A percentile compares a stretch with the other conserved stretches of the same genome.
Evolutionary conservation across 2,888 invertebrate genomes (phyloP).

Genomic region (Tetrapedia diversipes): DNA sequence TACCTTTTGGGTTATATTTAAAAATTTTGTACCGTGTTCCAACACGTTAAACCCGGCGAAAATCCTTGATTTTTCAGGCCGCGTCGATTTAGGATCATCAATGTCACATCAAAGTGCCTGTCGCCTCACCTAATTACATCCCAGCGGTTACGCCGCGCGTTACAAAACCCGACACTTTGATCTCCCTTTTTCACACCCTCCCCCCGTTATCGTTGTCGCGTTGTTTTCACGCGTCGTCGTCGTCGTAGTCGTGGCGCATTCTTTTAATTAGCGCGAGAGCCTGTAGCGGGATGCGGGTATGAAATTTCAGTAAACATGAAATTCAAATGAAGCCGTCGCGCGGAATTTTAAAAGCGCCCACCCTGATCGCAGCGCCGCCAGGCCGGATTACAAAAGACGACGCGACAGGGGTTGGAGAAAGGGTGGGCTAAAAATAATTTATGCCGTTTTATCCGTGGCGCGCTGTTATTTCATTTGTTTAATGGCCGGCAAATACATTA

Average conservation of each 20-base stretch:
- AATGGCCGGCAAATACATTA: conserved; percentile 39
- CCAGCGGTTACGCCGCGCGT: neutral
- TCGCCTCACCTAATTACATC: neutral
- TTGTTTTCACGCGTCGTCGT: neutral
- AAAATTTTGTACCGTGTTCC: no score
- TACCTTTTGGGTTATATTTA: no score
- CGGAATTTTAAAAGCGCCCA: conserved; percentile 24
- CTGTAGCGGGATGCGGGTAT: neutral
- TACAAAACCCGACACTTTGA: neutral
- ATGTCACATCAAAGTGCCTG: no score
- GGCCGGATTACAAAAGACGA: conserved; percentile 37
- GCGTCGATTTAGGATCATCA: no score
- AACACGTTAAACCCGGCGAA: no score
- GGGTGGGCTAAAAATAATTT: conserved; percentile 38
- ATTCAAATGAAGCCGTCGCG: conserved; percentile 29
- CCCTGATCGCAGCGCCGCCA: conserved; percentile 10
- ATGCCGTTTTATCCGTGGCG: conserved; percentile 23
- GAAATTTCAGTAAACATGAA: conserved; percentile 28
- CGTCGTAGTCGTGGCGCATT: neutral
- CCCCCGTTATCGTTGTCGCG: neutral
- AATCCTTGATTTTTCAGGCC: no score
- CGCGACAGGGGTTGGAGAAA: no score
- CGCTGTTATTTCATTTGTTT: conserved; percentile 43
- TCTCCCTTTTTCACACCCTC: no score
- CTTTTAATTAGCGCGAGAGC: conserved; percentile 19